Percentiles rank a stretch among this genome's conserved stretches.
These are phyloP conservation scores for Falco columbarius DNA, from an alignment of 2,797 vertebrate species.

Conservation along the genomic window DNA sequence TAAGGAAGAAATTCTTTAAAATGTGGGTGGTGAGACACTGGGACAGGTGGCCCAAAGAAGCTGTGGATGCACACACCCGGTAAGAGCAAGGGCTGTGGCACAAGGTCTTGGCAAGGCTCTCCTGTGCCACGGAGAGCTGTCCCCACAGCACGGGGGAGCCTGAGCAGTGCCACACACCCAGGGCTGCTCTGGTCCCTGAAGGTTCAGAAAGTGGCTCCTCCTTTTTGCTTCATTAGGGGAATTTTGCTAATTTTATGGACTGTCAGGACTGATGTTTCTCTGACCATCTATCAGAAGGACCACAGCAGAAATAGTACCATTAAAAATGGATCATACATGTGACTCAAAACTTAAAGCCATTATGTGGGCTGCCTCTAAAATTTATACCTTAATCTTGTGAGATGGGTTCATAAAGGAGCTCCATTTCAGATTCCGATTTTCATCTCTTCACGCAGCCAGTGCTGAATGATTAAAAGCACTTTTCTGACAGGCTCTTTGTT, in stretches of 20 bases:
- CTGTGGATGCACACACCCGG: rapidly evolving
- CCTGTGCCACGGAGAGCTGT: background rate
- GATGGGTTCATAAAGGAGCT: constrained; percentile 1
- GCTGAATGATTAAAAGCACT: background rate
- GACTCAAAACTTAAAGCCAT: background rate
- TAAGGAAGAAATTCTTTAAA: background rate
- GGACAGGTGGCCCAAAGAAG: background rate
- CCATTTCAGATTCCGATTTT: background rate
- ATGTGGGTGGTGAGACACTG: background rate
- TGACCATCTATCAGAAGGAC: constrained; percentile 40
- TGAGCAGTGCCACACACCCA: background rate
- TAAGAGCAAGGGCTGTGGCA: background rate
- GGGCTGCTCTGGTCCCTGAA: background rate
- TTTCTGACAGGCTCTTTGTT: constrained; percentile 17
- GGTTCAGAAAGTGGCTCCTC: background rate
- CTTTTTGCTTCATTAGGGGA: background rate
- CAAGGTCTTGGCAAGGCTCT: background rate
- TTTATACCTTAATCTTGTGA: constrained; percentile 15
- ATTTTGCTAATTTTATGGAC: constrained; percentile 11
- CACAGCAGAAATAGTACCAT: constrained; percentile 50
- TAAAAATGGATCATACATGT: constrained; percentile 42
- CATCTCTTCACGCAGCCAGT: background rate
- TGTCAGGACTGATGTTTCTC: background rate
- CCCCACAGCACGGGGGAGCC: background rate
- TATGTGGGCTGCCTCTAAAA: constrained; percentile 38